A percentile compares a stretch with the other conserved stretches of the same genome.
Conservation (phyloP, 2,113 vertebrate species). For the Eudorcas thomsonii region DNA sequence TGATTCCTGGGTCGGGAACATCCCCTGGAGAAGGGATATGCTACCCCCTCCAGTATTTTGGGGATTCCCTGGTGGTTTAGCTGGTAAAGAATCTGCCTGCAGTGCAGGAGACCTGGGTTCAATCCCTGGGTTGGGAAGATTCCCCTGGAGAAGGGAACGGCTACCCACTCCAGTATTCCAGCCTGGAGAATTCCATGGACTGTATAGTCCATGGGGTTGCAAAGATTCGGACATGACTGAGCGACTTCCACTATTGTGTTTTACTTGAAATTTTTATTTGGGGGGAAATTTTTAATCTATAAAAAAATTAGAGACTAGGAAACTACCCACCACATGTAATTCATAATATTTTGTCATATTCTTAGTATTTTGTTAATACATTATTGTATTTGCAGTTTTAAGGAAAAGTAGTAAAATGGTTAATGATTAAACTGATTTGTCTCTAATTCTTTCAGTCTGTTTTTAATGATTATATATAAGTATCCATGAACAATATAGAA, state of each 20-base stretch:
- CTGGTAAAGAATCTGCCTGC: not conserved
- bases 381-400: not conserved
- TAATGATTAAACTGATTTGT: not conserved
- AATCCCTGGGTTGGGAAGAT: not conserved
- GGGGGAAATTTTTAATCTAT: not conserved
- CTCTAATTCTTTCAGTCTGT: not conserved
- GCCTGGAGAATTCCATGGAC: not conserved
- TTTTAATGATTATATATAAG: not conserved
- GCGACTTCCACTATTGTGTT: not conserved
- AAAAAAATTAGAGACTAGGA: not conserved
- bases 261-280: slow-evolving; percentile 16
- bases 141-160: not conserved
- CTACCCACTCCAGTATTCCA: not conserved
- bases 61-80: not conserved
- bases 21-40: not conserved
- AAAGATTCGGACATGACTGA: not conserved
- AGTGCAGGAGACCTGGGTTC: not conserved
- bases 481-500: not conserved
- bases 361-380: not conserved
- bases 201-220: not conserved
- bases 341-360: not conserved
- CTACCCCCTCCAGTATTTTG: not conserved
- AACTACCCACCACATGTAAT: not conserved
- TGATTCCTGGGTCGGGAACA: not conserved
- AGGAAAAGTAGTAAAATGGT: not conserved